phyloP scores from a whole-genome alignment of 1,140 invertebrate species.

The Drosophila willistoni region DNA sequence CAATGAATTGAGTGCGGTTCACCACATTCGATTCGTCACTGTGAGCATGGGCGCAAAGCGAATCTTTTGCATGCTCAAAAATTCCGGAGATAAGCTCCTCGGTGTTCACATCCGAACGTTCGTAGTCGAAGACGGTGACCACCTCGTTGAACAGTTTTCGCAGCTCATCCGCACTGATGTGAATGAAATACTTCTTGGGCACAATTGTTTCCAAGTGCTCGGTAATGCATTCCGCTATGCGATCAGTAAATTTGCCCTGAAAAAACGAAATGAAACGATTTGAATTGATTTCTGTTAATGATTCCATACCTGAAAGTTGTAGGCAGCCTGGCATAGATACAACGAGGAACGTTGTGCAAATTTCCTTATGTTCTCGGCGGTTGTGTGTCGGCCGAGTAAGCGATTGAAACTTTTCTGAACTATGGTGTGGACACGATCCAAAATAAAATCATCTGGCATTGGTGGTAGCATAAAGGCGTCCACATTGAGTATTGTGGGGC shows the following conservation, averaged over 20 bases:
- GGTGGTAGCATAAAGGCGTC: constrained; percentile 64
- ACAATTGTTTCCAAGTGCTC: constrained; percentile 70
- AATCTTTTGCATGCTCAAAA: constrained; percentile 71
- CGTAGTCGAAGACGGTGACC: constrained; percentile 69
- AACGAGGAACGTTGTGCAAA: constrained; percentile 64
- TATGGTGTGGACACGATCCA: constrained; percentile 70
- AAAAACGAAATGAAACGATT: neutral
- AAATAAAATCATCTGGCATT: constrained; percentile 72
- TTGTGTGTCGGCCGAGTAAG: constrained; percentile 62
- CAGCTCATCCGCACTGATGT: constrained; percentile 64
- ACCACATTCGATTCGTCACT: constrained; percentile 34
- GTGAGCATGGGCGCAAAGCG: constrained; percentile 36
- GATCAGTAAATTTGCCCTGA: constrained; percentile 66
- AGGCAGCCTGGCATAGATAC: constrained; percentile 72
- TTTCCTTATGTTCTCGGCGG: constrained; percentile 60
- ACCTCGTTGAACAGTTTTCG: constrained; percentile 73
- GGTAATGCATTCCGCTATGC: constrained; percentile 71
- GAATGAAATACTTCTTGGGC: constrained; percentile 75
- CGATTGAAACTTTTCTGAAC: constrained; percentile 70
- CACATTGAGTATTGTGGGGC: constrained; percentile 62
- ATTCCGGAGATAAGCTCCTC: constrained; percentile 74
- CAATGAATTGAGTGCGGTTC: constrained; percentile 68
- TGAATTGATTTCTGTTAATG: neutral
- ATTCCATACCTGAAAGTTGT: constrained; percentile 61
- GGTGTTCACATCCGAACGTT: constrained; percentile 72